Conservation (phyloP, 2,888 invertebrate species). For the Phengaris alcon region DNA sequence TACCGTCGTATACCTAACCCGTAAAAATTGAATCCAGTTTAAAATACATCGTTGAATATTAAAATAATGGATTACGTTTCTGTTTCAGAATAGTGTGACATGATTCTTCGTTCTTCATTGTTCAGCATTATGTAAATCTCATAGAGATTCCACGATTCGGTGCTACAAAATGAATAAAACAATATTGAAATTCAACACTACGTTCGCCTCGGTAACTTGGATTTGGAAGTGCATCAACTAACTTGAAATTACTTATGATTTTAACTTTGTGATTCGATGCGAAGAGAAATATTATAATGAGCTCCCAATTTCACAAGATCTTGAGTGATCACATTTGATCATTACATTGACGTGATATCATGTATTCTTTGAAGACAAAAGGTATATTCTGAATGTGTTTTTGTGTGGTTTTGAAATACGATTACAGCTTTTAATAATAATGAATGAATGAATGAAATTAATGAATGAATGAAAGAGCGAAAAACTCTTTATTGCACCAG, state of each 20-base stretch:
- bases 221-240: neutral
- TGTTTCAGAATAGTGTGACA: neutral
- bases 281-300: neutral
- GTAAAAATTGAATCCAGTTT: conserved; percentile 12
- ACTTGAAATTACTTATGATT: neutral
- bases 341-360: too few relatives aligned
- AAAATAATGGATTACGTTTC: neutral
- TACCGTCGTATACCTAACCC: neutral
- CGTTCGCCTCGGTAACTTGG: neutral
- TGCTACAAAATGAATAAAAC: conserved; percentile 12
- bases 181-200: conserved; percentile 2
- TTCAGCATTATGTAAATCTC: conserved; percentile 1
- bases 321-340: too few relatives aligned
- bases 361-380: too few relatives aligned
- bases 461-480: too few relatives aligned
- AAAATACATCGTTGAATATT: neutral
- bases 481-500: too few relatives aligned
- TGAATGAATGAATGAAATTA: too few relatives aligned
- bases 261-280: neutral
- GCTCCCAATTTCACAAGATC: too few relatives aligned
- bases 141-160: neutral
- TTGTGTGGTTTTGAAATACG: too few relatives aligned
- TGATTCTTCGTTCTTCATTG: neutral
- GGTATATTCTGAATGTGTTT: too few relatives aligned
- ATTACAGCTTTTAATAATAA: too few relatives aligned